Base-by-base conservation (phyloP, 2,797 vertebrate genomes). In the Mus spretus region DNA sequence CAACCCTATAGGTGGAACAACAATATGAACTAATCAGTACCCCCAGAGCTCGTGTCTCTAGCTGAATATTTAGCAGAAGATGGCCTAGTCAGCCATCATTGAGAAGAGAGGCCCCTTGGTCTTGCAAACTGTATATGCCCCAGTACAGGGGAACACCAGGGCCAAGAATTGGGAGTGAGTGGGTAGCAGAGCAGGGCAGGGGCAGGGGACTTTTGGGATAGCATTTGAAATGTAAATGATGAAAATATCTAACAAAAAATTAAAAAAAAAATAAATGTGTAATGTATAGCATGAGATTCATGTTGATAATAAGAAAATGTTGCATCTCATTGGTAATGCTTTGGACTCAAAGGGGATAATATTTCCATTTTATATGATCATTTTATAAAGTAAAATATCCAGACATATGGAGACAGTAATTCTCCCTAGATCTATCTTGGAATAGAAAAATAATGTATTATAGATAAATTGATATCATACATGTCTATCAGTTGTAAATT, bases 331-430 rank as follows among this genome's bases (percentile, higher is more conserved):
- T 91, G 63, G 70, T 72, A 90, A 78, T 93, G 59, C 19, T 97
- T 83, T 90, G 61, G 59, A 37, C 17, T 96, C 10, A 44, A 92
- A 93, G 13, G 10, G 31, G 31, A 86, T 82, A 81, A 11, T 55
- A 84, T 87, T 2, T 82, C 40, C n/a, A 61, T 94, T 90, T 90
- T 88, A 28, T 72, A 59, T 89, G 44, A 90, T 95, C 14, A 78
- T 91, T 94, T 94, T 89, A 72, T 93, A 93, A 93, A 95, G 67
- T 89, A 95, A 95, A 97, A 92, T 88, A 85, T 95, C 44, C 63
- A 96, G 70, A 75, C 1, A 44, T 26, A 3, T 28, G 90, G 65
- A 92, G 59, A 93, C 95, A 92, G 81, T 78, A 93, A 83, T 94
- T 94, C 34, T 91, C 53, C 53, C 79, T 85, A 89, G n/a, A 92